These are phyloP conservation scores for Colinus virginianus DNA, from an alignment of 2,113 vertebrate genomes.

Conservation along the genomic window DNA sequence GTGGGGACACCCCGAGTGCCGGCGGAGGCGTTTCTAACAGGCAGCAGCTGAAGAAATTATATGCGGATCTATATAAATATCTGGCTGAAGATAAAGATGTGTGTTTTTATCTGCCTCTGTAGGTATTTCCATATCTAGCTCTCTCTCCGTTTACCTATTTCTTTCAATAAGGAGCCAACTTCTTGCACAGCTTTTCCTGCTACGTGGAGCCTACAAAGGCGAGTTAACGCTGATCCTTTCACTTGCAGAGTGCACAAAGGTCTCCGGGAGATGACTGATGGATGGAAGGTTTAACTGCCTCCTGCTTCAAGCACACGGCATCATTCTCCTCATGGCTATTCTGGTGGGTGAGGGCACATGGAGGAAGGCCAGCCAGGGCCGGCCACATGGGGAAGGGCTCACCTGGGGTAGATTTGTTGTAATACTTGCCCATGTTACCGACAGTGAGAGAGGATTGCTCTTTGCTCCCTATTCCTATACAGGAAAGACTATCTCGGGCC, in stretches of 20 bases:
- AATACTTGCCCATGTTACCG: background rate
- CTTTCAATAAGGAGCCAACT: constrained; percentile 16
- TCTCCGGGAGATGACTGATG: background rate
- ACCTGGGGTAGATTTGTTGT: background rate
- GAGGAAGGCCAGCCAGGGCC: background rate
- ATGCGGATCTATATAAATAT: background rate
- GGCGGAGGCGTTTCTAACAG: background rate
- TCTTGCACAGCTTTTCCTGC: background rate
- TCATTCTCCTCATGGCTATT: background rate
- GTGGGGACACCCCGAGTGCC: accelerated
- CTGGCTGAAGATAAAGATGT: background rate
- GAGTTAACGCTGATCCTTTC: background rate
- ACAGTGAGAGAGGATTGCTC: background rate
- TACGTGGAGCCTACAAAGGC: background rate
- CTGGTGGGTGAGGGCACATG: background rate
- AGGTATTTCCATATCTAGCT: background rate
- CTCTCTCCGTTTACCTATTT: constrained; percentile 7
- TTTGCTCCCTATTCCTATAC: background rate
- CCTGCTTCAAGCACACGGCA: accelerated
- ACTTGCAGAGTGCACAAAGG: background rate
- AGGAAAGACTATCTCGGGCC: background rate
- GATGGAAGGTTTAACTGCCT: background rate
- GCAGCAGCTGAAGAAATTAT: background rate
- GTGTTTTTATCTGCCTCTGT: background rate
- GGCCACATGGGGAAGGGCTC: background rate